These are phyloP conservation scores for Alauda arvensis DNA, from an alignment of 2,797 vertebrate genomes.

Conservation along the genomic window DNA sequence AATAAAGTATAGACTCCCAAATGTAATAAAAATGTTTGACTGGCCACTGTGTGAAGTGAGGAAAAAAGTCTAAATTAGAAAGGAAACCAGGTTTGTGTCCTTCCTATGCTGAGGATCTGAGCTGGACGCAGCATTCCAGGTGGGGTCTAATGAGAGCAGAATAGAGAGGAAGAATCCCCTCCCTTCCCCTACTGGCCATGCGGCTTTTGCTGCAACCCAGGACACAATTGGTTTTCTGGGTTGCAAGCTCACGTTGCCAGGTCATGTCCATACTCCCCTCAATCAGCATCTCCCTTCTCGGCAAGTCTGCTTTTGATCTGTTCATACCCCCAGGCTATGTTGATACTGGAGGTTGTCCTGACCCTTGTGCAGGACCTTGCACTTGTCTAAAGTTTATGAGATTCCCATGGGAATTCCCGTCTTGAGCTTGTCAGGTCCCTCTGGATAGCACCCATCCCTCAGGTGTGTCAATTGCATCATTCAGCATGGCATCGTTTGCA, in stretches of 20 bases:
- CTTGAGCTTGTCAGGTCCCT: neutral
- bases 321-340: neutral
- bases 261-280: neutral
- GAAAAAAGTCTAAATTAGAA: neutral
- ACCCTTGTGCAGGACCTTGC: too few species aligned
- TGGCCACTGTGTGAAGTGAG: neutral
- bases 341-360: rapidly evolving
- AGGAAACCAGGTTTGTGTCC: neutral
- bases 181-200: rapidly evolving
- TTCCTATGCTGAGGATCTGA: rapidly evolving
- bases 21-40: neutral
- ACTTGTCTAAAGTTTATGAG: neutral
- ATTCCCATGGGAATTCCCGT: neutral
- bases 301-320: neutral
- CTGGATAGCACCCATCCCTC: neutral
- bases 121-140: neutral
- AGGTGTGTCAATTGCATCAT: too few species aligned
- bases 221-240: neutral
- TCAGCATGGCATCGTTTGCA: neutral
- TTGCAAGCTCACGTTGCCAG: neutral
- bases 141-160: neutral
- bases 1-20: neutral
- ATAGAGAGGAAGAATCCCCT: neutral
- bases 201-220: neutral
- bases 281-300: neutral